Conservation (phyloP, 2,797 vertebrate species). For the Micromesistius poutassou region DNA sequence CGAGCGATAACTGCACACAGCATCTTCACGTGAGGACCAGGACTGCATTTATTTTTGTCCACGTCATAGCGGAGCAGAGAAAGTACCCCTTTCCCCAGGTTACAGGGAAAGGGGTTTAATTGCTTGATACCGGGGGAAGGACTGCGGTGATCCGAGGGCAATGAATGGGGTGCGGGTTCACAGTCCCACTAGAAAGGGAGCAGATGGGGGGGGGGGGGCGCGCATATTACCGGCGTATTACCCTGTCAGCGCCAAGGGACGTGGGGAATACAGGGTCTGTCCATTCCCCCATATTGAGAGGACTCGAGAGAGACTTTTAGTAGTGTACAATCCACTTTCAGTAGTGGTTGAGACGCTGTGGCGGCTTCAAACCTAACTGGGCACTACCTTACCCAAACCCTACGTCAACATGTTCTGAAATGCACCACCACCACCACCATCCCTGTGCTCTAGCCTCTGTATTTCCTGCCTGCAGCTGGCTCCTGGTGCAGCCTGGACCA, state of each 20-base stretch:
- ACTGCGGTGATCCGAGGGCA: conserved; percentile 32
- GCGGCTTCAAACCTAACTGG: too few species aligned
- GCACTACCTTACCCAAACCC: too few species aligned
- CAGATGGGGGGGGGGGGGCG: neutral
- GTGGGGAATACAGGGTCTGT: conserved; percentile 10
- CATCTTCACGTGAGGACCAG: neutral
- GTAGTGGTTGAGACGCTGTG: too few species aligned
- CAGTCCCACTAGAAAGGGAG: conserved; percentile 26
- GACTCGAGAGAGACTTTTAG: too few species aligned
- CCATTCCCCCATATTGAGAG: neutral
- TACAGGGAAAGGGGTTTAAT: conserved; percentile 44
- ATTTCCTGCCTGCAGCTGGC: conserved; percentile 56
- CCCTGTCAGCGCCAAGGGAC: too few species aligned
- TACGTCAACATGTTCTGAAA: too few species aligned
- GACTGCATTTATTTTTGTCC: neutral
- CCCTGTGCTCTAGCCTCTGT: conserved; percentile 21
- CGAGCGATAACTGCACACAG: too few species aligned
- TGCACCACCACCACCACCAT: too few species aligned
- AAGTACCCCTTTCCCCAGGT: too few species aligned
- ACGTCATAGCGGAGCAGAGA: conserved; percentile 25
- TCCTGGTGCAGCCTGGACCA: conserved; percentile 52
- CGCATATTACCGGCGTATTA: conserved; percentile 11
- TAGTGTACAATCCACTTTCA: too few species aligned
- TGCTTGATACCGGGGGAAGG: conserved; percentile 26
- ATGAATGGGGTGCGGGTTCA: neutral